Base-by-base conservation (phyloP, 2,113 vertebrate species). In the Epinephelus lanceolatus region DNA sequence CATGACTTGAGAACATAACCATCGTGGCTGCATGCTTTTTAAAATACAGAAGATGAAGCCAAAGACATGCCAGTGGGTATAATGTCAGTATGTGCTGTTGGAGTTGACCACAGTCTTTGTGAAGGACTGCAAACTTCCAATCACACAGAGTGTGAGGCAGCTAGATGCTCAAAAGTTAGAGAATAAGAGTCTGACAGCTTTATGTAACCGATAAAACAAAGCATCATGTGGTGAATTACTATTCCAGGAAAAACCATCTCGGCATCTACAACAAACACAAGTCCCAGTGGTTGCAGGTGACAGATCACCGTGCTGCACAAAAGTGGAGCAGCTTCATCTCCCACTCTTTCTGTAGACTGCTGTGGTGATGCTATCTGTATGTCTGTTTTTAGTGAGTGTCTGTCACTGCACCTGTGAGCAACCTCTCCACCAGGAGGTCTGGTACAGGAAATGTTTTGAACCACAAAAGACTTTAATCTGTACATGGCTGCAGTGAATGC, bases 381-480 rank as follows among this genome's bases (percentile, higher is more conserved):
- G 21, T 75, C 23, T 71, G 66, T 80, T 67, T 76, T 80, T 45
- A 47, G 40, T 80, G 69, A 69, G 51, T 73, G 61, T 42, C 12
- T n/a, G 19, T 42, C 13, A 3, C 21, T 83, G 84, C 87, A 92
- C 79, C 87, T 92, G 86, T 84, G 78, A 70, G 68, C 72, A 78
- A 82, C 80, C 33, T 70, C 69, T 84, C 27, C 25, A 18, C 57
- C 30, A 57, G 66, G 27, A n/a, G 27, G 21, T 49, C 14, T 66
- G 75, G 15, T 42, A 65, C 78, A 86, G 84, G 80, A 85, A 89
- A 80, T 72, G 67, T 76, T 71, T 79, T 78, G 37, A 70, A 76
- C 73, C 61, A 53, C 69, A 15, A 0, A 53, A 62, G 56, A 66
- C 53, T 83, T 37, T 57, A 60, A 65, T 69, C 42, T 56, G 4